Percentiles rank a stretch among this genome's conserved stretches.
These are phyloP conservation scores for Syngnathus floridae DNA, from an alignment of 2,113 vertebrate species.

Conservation along the genomic window DNA sequence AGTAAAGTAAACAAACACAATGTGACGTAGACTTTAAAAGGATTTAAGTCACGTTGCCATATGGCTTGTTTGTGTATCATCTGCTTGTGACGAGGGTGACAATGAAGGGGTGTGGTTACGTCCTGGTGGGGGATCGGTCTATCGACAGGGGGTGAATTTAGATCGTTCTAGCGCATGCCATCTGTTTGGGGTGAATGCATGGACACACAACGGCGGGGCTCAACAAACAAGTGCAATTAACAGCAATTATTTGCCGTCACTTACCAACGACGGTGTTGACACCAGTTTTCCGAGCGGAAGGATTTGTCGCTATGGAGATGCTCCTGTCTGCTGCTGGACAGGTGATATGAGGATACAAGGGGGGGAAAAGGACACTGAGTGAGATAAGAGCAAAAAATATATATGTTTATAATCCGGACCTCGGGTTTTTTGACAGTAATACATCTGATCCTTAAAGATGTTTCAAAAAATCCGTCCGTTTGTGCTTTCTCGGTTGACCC, in stretches of 20 bases:
- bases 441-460: too few species aligned
- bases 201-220: background rate
- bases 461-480: background rate
- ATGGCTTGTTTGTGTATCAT: constrained; percentile 39
- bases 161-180: constrained; percentile 45
- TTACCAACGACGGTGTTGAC: background rate
- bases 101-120: constrained; percentile 4
- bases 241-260: background rate
- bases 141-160: constrained; percentile 34
- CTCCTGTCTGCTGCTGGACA: constrained; percentile 12
- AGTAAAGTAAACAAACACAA: too few species aligned
- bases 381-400: constrained; percentile 13
- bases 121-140: constrained; percentile 31
- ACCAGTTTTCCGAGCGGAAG: background rate
- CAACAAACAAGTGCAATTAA: background rate
- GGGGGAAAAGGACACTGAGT: background rate
- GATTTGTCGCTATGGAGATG: constrained; percentile 22
- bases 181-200: constrained; percentile 49
- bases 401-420: too few species aligned
- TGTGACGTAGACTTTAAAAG: background rate
- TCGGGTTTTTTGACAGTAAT: too few species aligned
- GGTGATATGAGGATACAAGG: constrained; percentile 33
- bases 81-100: constrained; percentile 6
- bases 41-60: constrained; percentile 45
- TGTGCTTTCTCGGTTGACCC: background rate